Base-by-base conservation (phyloP, 2,888 invertebrate species). In the Brenthis ino region DNA sequence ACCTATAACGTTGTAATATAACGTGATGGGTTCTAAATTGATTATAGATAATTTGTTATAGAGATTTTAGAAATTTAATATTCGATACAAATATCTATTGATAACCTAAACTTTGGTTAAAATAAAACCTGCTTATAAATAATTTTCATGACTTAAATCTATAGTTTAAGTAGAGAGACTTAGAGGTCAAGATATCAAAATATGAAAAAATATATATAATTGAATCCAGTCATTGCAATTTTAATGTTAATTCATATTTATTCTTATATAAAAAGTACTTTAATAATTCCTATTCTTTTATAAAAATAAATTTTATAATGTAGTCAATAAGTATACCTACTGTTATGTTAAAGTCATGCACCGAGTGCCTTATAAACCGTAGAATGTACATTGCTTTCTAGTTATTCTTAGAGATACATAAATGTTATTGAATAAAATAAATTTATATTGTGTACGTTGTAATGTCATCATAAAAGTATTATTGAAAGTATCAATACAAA, bases 341-440 rank as follows among this genome's bases (percentile, higher is more conserved):
- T 66, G 73, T 72, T 68, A 69, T 57, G 64, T 71, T 68, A 70
- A 79, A 74, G 76, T 78, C 75, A 81, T 80, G 88, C 91, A 89
- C 90, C 85, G 86, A 89, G 91, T 91, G 91, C 91, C 91, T 91
- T 91, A 89, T 80, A 82, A 84, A 72, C 43, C 48, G 87, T 91
- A 91, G 91, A 78, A 73, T 86, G 88, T 91, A 90, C 75, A 86
- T 85, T 83, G 72, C 74, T 72, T 74, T 6, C 65, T 67, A 67
- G 64, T 56, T 65, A 37, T 37, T n/a, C 28, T 11, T 48, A n/a
- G 33, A 33, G 11, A 60, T 58, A 48, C 3, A 54, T 54, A 53
- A 24, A 12, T 33, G 51, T 51, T 51, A 51, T 51, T n/a, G 6
- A 13, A 51, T 51, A 51, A 51, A 16, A 16, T 1, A 3, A 14